These are phyloP conservation scores for Drosophila silvestris DNA, from an alignment of 2,888 invertebrate genomes.

Conservation along the genomic window DNA sequence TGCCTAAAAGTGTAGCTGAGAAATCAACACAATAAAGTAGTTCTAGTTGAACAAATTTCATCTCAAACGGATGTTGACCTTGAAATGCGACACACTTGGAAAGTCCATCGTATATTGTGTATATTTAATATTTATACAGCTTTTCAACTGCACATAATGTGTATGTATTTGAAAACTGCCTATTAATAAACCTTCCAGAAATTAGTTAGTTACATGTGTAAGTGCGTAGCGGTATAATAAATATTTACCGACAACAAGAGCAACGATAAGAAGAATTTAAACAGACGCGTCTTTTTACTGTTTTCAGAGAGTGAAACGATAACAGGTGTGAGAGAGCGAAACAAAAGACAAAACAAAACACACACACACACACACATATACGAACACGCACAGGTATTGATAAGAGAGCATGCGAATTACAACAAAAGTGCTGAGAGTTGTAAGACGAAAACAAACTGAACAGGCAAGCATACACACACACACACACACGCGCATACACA, in stretches of 20 bases:
- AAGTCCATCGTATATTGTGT: conserved; percentile 1
- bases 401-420: conserved; percentile 44
- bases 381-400: conserved; percentile 17
- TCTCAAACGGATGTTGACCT: conserved; percentile 48
- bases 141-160: not conserved
- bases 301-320: conserved; percentile 16
- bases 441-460: conserved; percentile 48
- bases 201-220: conserved; percentile 4
- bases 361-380: conserved; percentile 10
- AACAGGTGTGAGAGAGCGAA: conserved; percentile 50
- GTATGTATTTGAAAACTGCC: not conserved
- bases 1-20: conserved; percentile 7
- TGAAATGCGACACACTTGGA: conserved; percentile 32
- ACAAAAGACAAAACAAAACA: conserved; percentile 29
- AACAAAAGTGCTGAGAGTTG: conserved; percentile 41
- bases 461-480: conserved; percentile 11
- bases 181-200: not conserved
- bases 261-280: conserved; percentile 16
- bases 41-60: not conserved
- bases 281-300: conserved; percentile 3
- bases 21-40: conserved; percentile 1
- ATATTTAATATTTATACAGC: conserved; percentile 6
- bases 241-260: conserved; percentile 18
- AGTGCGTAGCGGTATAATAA: not conserved
- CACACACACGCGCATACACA: not conserved